phyloP scores from a whole-genome alignment of 23 tunicate genomes.

The Styela plicata region DNA sequence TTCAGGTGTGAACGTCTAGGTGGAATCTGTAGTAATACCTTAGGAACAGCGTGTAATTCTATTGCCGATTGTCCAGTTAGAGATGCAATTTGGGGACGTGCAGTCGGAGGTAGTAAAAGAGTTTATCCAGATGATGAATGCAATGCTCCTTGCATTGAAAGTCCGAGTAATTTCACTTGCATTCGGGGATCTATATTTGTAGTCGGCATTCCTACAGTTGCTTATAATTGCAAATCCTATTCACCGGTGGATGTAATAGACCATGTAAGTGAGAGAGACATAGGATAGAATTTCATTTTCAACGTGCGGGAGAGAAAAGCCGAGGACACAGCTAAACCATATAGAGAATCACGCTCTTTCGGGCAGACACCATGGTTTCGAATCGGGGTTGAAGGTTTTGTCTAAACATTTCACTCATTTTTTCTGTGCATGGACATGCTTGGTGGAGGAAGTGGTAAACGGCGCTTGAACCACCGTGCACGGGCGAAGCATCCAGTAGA shows the following conservation, averaged over 20 bases:
- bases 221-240: background rate
- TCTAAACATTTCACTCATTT: no score
- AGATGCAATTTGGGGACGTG: background rate
- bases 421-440: no score
- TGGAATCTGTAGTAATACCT: background rate
- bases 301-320: no score
- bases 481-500: no score
- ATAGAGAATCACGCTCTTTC: no score
- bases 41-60: conserved; percentile 57
- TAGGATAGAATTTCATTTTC: no score
- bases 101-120: background rate
- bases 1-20: background rate
- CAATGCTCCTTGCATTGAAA: background rate
- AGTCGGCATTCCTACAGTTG: background rate
- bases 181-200: background rate
- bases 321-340: no score
- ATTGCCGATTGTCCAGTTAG: conserved; percentile 53
- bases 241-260: background rate
- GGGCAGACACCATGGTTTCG: background rate
- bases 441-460: no score
- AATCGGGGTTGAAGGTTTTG: no score
- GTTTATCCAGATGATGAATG: background rate
- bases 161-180: background rate
- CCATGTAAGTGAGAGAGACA: background rate
- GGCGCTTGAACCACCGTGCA: no score